A percentile compares a stretch with the other conserved stretches of the same genome.
Conservation (phyloP, 2,888 invertebrate species). For the Octonoba sinensis region DNA sequence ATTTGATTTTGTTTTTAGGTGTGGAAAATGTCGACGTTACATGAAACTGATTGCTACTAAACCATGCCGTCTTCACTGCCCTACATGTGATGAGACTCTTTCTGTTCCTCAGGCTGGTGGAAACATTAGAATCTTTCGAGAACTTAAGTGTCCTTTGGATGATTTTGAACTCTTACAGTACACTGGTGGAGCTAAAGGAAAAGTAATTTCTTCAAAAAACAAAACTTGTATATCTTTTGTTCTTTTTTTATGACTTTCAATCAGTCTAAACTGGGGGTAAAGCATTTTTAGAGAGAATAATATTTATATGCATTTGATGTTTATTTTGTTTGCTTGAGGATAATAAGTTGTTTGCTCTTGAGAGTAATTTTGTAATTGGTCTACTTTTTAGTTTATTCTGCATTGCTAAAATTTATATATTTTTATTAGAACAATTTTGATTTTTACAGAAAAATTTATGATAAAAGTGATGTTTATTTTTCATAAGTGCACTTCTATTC, state of each 20-base stretch:
- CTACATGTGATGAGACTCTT: constrained; percentile 97
- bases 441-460: no score
- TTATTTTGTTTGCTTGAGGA: constrained; percentile 16
- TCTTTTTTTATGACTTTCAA: no score
- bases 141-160: constrained; percentile 95
- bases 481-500: no score
- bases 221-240: constrained; percentile 3
- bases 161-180: constrained; percentile 96
- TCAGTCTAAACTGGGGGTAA: background rate
- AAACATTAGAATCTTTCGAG: constrained; percentile 91
- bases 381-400: no score
- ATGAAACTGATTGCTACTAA: constrained; percentile 97
- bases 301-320: background rate
- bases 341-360: no score
- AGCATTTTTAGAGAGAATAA: background rate
- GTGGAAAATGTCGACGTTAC: constrained; percentile 92
- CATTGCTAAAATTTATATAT: no score
- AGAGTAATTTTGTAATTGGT: no score
- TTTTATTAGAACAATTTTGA: no score
- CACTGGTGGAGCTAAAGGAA: constrained; percentile 94
- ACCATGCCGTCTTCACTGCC: constrained; percentile 93
- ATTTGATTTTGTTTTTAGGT: constrained; percentile 70
- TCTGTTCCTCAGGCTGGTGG: constrained; percentile 88
- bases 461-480: no score
- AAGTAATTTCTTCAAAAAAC: constrained; percentile 71